Base-by-base conservation (phyloP, 2,797 vertebrate species). In the Pipistrellus kuhlii region DNA sequence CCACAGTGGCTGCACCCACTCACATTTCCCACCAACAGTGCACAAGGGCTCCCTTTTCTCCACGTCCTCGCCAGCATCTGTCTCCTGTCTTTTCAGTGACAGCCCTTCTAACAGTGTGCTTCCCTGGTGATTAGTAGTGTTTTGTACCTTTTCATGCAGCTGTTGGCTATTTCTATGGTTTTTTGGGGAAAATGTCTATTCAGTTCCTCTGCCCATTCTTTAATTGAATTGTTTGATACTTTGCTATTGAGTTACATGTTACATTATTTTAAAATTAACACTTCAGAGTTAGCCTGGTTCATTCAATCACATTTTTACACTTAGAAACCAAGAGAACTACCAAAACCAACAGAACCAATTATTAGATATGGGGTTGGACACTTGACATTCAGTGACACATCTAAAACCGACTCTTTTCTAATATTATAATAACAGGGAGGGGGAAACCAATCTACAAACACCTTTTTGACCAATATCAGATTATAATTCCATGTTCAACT, bases 351-450 rank as follows among this genome's bases (percentile, higher is more conserved):
- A 66, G 64, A 91, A 75, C 44, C 64, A 66, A 48, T 12, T 3
- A 48, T 12, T 3, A 48, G 21, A 44, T 66, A 32, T 41, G 32
- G 27, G 17, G 1, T n/a, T 69, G 23, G 38, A 48, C 17, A 57
- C 15, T 23, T 76, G 66, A 72, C 15, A 85, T 25, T 77, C 30
- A 88, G 8, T 11, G 32, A 91, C 10, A 57, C 2, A 46, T 85
- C 83, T 85, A 92, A 92, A 92, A 72, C 38, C n/a, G 18, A 71
- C 17, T 35, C 21, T 90, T 71, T 76, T n/a, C 48, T 72, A 77
- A 21, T 64, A 25, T 89, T 46, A 81, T 35, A 90, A 85, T 89
- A 85, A 77, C 25, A 64, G 38, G 35, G 35, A 77, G 44, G 44
- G 10, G 10, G 10, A 35, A 35, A 55, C 73, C 21, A 92, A 84